Evolutionary conservation across 2,888 invertebrate genomes (phyloP), one percentile per base, ranked within the genome.

Genomic region (Papilio protenor): DNA sequence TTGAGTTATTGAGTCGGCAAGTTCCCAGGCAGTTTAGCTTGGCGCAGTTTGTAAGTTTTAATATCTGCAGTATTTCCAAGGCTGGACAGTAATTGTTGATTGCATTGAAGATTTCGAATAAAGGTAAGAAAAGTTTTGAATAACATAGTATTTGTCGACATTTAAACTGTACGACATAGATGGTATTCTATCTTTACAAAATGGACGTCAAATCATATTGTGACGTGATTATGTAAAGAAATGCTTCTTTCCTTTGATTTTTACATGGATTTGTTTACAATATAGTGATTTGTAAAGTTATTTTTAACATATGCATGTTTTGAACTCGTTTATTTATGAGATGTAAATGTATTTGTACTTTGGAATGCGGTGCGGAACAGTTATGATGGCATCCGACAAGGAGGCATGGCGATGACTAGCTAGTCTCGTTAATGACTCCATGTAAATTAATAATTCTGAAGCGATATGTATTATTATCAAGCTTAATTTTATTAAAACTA

Each of bases 171-270:
- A 64, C 55, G 47, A 76, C 77, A 78, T 79, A 80, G 75, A 76
- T 82, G 79, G 79, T 81, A 79, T 84, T 87, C 83, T 81, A 81
- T 85, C 85, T 86, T 86, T 83, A 93, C 94, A 94, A 94, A 93
- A 94, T 94, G 94, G 94, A 93, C 93, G 94, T 93, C 94, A 90
- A 83, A 86, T 85, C 87, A 86, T 88, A 87, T 90, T 90, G 91
- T 93, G 91, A 90, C 91, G 90, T 92, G 93, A 93, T 93, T 93
- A 92, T 92, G 89, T 92, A 92, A 93, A 69, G 40, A 92, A 89
- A 90, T 87, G 86, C 85, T 82, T 83, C 82, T 80, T 81, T 81
- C 83, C 77, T 81, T 79, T 79, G 76, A 23, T 78, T 74, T 80
- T 66, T 49, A 72, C 21, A 23, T n/a, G 23, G 69, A 59, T 52